Percentiles rank a stretch among this genome's conserved stretches.
phyloP scores from a whole-genome alignment of 2,113 vertebrate genomes.

The Leptocoma aspasia region DNA sequence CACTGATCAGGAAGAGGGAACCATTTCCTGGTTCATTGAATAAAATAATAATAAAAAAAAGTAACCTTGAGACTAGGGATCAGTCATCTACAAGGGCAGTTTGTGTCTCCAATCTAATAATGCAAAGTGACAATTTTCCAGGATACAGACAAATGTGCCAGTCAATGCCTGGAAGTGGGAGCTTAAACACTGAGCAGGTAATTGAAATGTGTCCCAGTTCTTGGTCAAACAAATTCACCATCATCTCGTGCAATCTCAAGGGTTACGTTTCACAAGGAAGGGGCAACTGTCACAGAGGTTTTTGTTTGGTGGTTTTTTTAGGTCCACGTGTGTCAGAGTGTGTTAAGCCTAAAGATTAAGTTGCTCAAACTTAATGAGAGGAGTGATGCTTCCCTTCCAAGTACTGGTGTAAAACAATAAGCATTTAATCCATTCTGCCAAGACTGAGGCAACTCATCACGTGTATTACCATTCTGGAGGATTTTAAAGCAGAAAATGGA shows the following conservation, averaged over 20 bases:
- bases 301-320: background rate
- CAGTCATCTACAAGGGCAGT: background rate
- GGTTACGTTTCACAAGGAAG: background rate
- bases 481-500: background rate
- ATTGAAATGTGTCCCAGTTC: background rate
- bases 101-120: background rate
- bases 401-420: background rate
- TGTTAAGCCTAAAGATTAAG: background rate
- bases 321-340: background rate
- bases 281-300: background rate
- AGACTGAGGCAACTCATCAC: background rate
- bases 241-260: background rate
- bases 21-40: background rate
- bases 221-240: background rate
- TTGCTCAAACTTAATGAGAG: background rate
- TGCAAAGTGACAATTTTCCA: background rate
- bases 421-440: background rate
- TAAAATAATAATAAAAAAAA: background rate
- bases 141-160: background rate
- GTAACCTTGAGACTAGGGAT: background rate
- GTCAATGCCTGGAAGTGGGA: background rate
- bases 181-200: background rate
- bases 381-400: background rate
- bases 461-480: background rate
- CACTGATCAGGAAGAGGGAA: background rate